Percentiles rank a stretch among this genome's conserved stretches.
Conservation (phyloP, 2,113 vertebrate species). For the Gobiocypris rarus region DNA sequence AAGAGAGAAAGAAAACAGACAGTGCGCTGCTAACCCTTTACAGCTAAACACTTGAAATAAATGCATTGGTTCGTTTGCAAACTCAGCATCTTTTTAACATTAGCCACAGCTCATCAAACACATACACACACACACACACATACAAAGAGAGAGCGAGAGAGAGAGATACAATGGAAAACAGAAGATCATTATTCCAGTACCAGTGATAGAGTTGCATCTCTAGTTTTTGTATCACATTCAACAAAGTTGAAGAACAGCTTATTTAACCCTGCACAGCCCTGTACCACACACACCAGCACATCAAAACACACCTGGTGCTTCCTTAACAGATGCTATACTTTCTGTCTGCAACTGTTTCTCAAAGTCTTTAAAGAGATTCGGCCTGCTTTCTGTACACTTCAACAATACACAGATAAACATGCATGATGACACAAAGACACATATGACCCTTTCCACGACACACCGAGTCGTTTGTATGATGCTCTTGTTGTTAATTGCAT, state of each 20-base stretch:
- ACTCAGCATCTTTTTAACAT: conserved; percentile 75
- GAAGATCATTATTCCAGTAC: neutral
- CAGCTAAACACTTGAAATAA: conserved; percentile 72
- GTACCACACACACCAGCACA: conserved; percentile 18
- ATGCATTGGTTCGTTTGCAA: conserved; percentile 68
- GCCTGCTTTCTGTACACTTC: neutral
- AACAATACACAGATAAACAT: conserved; percentile 6
- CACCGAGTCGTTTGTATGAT: conserved; percentile 54
- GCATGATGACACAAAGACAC: neutral
- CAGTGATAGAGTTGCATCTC: neutral
- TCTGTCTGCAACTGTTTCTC: conserved; percentile 7
- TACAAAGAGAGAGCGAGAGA: no score
- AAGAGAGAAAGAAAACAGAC: conserved; percentile 43
- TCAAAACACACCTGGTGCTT: neutral
- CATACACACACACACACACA: conserved; percentile 36
- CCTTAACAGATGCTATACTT: conserved; percentile 10
- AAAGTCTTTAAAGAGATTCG: neutral
- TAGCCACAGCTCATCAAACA: conserved; percentile 68
- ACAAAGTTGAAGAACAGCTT: neutral
- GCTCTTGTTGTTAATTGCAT: conserved; percentile 68
- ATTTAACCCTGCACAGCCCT: neutral
- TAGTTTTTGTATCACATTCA: neutral
- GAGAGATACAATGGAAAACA: neutral
- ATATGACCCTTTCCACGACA: conserved; percentile 47
- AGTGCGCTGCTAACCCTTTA: conserved; percentile 58